Evolutionary conservation across 1,140 invertebrate genomes (phyloP).

Genomic region (Palaemon carinicauda): DNA sequence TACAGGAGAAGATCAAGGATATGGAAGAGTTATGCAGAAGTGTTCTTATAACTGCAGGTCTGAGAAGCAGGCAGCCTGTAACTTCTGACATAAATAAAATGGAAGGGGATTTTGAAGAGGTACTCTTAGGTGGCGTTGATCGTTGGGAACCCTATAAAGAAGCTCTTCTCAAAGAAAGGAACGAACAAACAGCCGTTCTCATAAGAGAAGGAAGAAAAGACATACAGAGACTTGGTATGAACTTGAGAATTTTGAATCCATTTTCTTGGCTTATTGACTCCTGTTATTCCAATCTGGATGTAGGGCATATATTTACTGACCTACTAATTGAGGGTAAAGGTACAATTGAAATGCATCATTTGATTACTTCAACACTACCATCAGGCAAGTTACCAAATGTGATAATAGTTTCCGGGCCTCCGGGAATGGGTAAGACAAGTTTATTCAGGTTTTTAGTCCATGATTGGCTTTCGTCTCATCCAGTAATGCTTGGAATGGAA

Average conservation of each 20-base stretch:
- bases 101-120: neutral
- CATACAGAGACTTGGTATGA: neutral
- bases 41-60: neutral
- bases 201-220: neutral
- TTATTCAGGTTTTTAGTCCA: neutral
- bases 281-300: neutral
- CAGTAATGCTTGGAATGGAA: neutral
- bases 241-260: neutral
- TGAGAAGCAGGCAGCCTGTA: neutral
- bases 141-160: neutral
- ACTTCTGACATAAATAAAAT: neutral
- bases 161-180: neutral
- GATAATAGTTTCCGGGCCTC: neutral
- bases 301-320: neutral
- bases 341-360: neutral
- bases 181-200: neutral
- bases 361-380: neutral
- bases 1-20: neutral
- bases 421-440: neutral
- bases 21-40: neutral
- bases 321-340: neutral
- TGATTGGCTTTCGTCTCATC: neutral
- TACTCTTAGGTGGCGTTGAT: neutral
- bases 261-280: neutral
- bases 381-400: neutral